These are phyloP conservation scores for Melanostigma gelatinosum DNA, from an alignment of 2,113 vertebrate species.

Conservation along the genomic window DNA sequence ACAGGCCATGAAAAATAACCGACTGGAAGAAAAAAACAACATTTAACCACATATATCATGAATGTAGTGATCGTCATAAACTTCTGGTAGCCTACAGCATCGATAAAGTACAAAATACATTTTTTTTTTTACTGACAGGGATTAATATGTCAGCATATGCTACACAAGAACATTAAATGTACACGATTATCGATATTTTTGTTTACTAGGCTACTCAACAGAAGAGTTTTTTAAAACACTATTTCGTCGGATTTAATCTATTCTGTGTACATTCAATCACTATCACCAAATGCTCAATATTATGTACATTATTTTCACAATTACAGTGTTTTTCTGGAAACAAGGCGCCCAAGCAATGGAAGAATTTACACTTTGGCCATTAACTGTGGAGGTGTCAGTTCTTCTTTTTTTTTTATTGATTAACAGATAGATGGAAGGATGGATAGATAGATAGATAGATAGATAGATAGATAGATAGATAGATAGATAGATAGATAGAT, in stretches of 20 bases:
- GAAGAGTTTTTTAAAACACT: conserved; percentile 57
- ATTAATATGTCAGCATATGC: conserved; percentile 74
- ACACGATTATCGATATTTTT: conserved; percentile 67
- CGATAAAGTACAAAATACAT: conserved; percentile 77
- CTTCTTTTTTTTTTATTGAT: conserved; percentile 15
- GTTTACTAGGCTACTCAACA: conserved; percentile 70
- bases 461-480: no score
- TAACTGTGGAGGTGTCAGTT: conserved; percentile 49
- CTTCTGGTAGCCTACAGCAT: conserved; percentile 71
- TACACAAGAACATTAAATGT: conserved; percentile 78
- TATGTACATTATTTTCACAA: conserved; percentile 81
- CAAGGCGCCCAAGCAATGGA: conserved; percentile 32
- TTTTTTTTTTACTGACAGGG: conserved; percentile 62
- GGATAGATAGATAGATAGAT: conserved; percentile 69
- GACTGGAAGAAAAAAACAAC: conserved; percentile 57
- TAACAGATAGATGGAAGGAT: conserved; percentile 61
- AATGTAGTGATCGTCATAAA: conserved; percentile 57
- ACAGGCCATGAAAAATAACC: conserved; percentile 66
- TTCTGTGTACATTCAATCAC: conserved; percentile 72
- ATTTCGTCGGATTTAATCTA: conserved; percentile 50
- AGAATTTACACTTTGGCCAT: conserved; percentile 73
- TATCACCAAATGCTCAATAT: conserved; percentile 68
- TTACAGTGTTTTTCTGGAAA: conserved; percentile 66
- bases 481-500: no score
- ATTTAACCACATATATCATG: conserved; percentile 66